Evolutionary conservation across 2,797 vertebrate species (phyloP).

Genomic region (Sebastes minor): DNA sequence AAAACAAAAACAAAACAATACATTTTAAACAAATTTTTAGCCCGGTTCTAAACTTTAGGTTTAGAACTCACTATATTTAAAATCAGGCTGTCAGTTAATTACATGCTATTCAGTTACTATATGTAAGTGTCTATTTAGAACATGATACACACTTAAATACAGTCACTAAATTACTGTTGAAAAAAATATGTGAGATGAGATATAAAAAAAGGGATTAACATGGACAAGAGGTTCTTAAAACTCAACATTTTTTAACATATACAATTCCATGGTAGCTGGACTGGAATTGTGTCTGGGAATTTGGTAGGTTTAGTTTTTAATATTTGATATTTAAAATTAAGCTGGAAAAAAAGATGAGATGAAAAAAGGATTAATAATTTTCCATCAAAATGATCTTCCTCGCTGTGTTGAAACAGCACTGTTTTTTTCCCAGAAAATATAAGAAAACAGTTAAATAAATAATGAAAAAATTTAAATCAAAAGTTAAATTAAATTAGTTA

Average conservation of each 20-base stretch:
- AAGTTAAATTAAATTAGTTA: too few relatives aligned
- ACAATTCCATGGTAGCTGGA: too few relatives aligned
- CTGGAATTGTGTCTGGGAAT: not conserved
- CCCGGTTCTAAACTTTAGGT: not conserved
- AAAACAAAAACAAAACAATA: too few relatives aligned
- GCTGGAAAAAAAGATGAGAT: not conserved
- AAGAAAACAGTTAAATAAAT: not conserved
- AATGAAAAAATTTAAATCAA: not conserved
- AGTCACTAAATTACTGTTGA: not conserved
- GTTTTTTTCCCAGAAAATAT: not conserved
- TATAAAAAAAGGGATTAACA: not conserved
- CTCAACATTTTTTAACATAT: not conserved
- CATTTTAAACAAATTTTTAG: not conserved
- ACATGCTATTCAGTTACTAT: not conserved
- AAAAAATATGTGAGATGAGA: not conserved
- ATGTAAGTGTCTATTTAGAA: not conserved
- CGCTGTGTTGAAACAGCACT: not conserved
- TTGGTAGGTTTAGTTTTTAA: not conserved
- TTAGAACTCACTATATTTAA: not conserved
- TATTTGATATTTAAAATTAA: not conserved
- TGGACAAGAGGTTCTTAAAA: not conserved
- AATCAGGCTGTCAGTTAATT: not conserved
- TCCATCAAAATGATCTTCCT: not conserved
- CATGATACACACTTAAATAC: not conserved
- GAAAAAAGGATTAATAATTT: not conserved